Evolutionary conservation across 2,113 vertebrate species (phyloP).

Genomic region (Collichthys lucidus): DNA sequence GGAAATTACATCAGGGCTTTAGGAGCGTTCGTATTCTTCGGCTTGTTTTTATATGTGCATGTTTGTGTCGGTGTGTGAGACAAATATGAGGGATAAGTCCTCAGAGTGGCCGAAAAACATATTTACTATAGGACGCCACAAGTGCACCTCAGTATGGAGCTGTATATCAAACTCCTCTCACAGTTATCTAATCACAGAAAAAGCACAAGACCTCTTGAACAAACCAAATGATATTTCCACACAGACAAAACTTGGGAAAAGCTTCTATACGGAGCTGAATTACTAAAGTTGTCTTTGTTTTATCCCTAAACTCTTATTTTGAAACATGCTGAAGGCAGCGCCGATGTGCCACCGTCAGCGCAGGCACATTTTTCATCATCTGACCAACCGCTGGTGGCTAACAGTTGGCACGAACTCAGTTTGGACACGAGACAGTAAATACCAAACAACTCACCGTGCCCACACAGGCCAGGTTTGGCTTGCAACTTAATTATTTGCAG

Average conservation of each 20-base stretch:
- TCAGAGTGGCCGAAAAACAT: constrained; percentile 12
- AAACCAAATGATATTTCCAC: neutral
- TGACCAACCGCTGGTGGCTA: constrained; percentile 50
- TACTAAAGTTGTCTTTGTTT: neutral
- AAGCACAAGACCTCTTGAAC: neutral
- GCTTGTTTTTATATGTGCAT: constrained; percentile 47
- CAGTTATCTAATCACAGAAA: neutral
- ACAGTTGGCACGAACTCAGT: constrained; percentile 41
- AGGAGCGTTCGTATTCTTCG: neutral
- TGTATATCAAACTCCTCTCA: constrained; percentile 2
- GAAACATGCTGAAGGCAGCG: neutral
- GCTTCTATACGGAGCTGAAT: neutral
- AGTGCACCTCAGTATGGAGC: constrained; percentile 5
- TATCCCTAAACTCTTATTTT: neutral
- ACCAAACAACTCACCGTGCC: constrained; percentile 25
- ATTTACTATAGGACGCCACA: constrained; percentile 12
- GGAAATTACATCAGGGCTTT: constrained; percentile 40
- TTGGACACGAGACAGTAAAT: constrained; percentile 57
- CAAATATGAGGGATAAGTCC: neutral
- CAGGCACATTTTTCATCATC: constrained; percentile 9
- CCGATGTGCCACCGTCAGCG: neutral
- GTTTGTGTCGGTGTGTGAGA: constrained; percentile 5
- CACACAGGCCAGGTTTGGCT: constrained; percentile 41
- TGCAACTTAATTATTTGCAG: constrained; percentile 36
- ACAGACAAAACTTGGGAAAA: neutral